Conservation (phyloP, 1,140 invertebrate species). For the Cardiocondyla obscurior region DNA sequence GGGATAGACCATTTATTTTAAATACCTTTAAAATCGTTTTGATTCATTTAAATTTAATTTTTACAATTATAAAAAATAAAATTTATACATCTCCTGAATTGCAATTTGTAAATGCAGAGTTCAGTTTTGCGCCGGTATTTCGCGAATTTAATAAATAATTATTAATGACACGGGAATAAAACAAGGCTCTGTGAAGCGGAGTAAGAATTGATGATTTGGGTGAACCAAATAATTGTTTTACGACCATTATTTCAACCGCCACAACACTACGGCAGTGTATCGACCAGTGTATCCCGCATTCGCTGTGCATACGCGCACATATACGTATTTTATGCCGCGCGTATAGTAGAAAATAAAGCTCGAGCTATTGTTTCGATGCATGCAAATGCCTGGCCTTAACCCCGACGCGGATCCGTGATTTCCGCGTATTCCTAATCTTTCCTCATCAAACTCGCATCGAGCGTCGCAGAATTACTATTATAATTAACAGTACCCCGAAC, state of each 20-base stretch:
- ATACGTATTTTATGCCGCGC: background rate
- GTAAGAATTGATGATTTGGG: background rate
- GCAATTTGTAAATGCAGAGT: background rate
- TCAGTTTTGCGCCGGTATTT: background rate
- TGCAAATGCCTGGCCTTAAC: conserved; percentile 45
- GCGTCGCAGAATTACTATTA: background rate
- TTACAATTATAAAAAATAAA: too few species aligned
- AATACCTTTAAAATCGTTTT: too few species aligned
- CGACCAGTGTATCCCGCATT: background rate
- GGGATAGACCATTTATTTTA: background rate
- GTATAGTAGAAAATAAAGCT: conserved; percentile 22
- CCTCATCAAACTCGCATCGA: background rate
- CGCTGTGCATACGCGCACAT: background rate
- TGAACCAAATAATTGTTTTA: conserved; percentile 36
- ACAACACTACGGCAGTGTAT: background rate
- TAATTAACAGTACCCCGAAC: conserved; percentile 13
- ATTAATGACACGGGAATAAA: background rate
- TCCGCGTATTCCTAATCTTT: conserved; percentile 38
- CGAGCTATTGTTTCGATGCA: conserved; percentile 15
- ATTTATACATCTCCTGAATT: too few species aligned
- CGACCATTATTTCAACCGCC: background rate
- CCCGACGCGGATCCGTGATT: background rate
- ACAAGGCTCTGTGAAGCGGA: background rate
- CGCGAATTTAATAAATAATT: background rate
- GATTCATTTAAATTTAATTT: too few species aligned